Evolutionary conservation across 2,888 invertebrate species (phyloP), one percentile per base, ranked within the genome.

Genomic region (Zygaena filipendulae): DNA sequence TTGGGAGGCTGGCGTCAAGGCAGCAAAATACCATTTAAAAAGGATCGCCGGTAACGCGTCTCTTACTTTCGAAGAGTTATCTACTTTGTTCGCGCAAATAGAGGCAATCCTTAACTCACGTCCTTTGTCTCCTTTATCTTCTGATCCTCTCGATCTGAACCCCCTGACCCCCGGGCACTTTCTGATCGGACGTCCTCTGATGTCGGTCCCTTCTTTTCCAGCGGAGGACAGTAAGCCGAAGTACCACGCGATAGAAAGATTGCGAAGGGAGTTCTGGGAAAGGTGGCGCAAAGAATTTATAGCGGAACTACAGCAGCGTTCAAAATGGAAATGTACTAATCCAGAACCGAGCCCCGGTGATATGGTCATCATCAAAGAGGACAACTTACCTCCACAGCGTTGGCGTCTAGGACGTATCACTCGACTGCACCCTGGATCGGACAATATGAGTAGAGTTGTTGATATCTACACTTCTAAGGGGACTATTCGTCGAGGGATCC

Each of bases 161-260:
- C 38, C 40, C 4, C 33, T 57, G 3, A 52, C 52, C 4, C 54
- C 54, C 11, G 46, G 40, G 2, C 58, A 57, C 26, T 51, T 55
- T 25, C 28, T 58, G 3, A 38, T 54, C 13, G 51, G 51, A 16
- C 26, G 37, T 9, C 22, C 47, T 3, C 27, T 45, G 1, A 38
- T 25, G 3, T 21, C 37, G 8, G 20, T 40, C 11, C 38, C 40
- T 8, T 26, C 29, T 18, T 4, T 14, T 11, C 13, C 3, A 3
- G 3, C 13, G 6, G 7, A 11, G 3, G 24, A 23, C 14, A 11
- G 7, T 12, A 33, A 16, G 7, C 11, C 24, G n/a, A 30, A 25
- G 6, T 25, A 27, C 22, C 23, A 30, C 5, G 10, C 22, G 3
- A 27, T 33, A 11, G 21, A 30, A n/a, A 8, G 14, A 6, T 13